Evolutionary conservation across 2,797 vertebrate genomes (phyloP).

Genomic region (Buphagus erythrorhynchus): DNA sequence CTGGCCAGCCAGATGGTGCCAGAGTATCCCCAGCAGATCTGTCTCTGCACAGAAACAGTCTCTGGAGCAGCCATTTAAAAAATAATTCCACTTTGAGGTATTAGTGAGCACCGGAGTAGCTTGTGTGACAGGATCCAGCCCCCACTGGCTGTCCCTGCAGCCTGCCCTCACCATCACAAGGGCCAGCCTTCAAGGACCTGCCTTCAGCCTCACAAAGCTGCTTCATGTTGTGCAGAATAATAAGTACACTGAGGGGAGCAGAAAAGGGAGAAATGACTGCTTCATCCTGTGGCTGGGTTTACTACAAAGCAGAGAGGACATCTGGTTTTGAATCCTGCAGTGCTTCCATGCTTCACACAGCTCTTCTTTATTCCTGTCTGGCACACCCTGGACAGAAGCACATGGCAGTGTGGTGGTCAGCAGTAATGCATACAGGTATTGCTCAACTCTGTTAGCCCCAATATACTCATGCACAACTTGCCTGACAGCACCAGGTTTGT

Average conservation of each 20-base stretch:
- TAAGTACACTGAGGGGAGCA: background rate
- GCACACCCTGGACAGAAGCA: background rate
- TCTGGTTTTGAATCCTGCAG: background rate
- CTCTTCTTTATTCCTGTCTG: background rate
- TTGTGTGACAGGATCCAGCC: background rate
- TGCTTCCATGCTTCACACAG: background rate
- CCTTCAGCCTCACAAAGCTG: background rate
- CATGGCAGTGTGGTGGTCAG: background rate
- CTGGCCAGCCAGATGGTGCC: background rate
- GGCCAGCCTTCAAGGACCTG: background rate
- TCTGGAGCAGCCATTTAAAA: background rate
- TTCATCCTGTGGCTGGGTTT: background rate
- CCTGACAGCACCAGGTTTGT: background rate
- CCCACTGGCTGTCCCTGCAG: background rate
- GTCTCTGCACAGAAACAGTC: background rate
- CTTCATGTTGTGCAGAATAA: background rate
- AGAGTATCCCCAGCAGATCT: background rate
- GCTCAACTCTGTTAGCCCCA: background rate
- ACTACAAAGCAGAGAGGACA: background rate
- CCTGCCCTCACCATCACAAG: background rate
- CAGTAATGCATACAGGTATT: accelerated
- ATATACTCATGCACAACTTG: background rate
- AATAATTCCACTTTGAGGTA: background rate
- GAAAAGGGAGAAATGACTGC: background rate
- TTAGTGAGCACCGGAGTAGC: background rate